These are phyloP conservation scores for Plebejus melissa DNA, from an alignment of 2,888 invertebrate genomes.

Conservation along the genomic window DNA sequence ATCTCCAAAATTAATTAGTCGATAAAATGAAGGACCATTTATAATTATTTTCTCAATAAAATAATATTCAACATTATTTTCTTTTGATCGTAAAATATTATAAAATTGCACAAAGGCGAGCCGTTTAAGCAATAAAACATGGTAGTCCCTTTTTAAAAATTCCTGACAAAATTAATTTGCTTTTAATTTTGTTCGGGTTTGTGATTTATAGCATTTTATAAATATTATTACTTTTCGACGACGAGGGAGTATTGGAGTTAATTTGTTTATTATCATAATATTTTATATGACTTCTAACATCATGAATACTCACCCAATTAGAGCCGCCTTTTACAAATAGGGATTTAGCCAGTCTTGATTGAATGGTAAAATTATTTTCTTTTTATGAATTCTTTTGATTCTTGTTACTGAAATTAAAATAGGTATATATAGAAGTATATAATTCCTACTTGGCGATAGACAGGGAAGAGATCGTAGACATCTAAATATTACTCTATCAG, in stretches of 20 bases:
- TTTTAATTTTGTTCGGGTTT: constrained; percentile 21
- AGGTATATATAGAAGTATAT: too few relatives aligned
- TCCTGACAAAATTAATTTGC: constrained; percentile 25
- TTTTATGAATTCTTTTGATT: too few relatives aligned
- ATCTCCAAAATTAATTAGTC: constrained; percentile 23
- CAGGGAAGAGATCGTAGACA: neutral
- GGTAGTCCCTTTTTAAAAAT: constrained; percentile 20
- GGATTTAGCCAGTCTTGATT: too few relatives aligned
- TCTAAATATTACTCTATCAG: neutral
- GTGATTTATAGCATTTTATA: constrained; percentile 4
- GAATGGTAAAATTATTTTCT: too few relatives aligned
- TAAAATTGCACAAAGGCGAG: constrained; percentile 29
- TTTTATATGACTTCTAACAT: neutral
- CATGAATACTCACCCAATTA: neutral
- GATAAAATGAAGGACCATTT: constrained; percentile 10
- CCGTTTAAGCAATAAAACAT: constrained; percentile 24
- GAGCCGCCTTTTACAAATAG: too few relatives aligned
- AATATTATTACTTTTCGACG: constrained; percentile 10
- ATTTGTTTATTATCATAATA: neutral
- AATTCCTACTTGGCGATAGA: neutral
- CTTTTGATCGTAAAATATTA: constrained; percentile 24
- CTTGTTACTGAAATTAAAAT: too few relatives aligned
- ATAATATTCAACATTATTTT: constrained; percentile 26
- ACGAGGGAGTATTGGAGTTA: neutral
- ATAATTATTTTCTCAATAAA: constrained; percentile 19